Evolutionary conservation across 1,140 invertebrate species (phyloP).

Genomic region (Papilio aristodemus): DNA sequence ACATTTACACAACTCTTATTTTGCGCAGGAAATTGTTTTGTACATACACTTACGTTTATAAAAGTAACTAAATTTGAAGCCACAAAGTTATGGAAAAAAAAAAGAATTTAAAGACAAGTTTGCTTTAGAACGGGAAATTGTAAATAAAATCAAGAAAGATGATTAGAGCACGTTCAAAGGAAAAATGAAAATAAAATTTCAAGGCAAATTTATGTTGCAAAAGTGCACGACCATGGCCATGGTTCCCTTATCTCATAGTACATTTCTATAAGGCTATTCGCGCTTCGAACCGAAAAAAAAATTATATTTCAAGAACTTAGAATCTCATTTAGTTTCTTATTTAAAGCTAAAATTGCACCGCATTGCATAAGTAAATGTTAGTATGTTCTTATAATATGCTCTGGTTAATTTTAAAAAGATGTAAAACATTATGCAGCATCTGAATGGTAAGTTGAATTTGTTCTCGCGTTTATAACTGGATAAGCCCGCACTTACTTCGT

Average conservation of each 20-base stretch:
- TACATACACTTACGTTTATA: slow-evolving; percentile 11
- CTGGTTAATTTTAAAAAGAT: slow-evolving; percentile 2
- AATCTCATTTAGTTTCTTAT: too few relatives aligned
- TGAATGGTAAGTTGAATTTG: slow-evolving; percentile 3
- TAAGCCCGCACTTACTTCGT: neutral
- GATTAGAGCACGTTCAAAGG: too few relatives aligned
- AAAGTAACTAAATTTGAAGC: neutral
- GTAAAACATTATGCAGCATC: neutral
- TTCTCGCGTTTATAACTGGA: neutral
- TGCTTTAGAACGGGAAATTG: too few relatives aligned
- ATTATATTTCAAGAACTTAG: too few relatives aligned
- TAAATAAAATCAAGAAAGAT: too few relatives aligned
- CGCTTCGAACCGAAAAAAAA: too few relatives aligned
- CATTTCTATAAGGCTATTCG: too few relatives aligned
- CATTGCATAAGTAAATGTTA: neutral
- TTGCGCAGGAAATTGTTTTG: neutral
- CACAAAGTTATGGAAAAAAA: neutral
- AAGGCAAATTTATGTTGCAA: too few relatives aligned
- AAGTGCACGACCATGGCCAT: too few relatives aligned
- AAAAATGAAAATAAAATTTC: too few relatives aligned
- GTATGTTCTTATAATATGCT: neutral
- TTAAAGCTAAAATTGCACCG: neutral
- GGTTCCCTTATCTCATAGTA: too few relatives aligned
- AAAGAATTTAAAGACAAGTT: too few relatives aligned
- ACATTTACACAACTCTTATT: slow-evolving; percentile 8